phyloP scores from a whole-genome alignment of 2,888 invertebrate species.

The Drosophila borborema region DNA sequence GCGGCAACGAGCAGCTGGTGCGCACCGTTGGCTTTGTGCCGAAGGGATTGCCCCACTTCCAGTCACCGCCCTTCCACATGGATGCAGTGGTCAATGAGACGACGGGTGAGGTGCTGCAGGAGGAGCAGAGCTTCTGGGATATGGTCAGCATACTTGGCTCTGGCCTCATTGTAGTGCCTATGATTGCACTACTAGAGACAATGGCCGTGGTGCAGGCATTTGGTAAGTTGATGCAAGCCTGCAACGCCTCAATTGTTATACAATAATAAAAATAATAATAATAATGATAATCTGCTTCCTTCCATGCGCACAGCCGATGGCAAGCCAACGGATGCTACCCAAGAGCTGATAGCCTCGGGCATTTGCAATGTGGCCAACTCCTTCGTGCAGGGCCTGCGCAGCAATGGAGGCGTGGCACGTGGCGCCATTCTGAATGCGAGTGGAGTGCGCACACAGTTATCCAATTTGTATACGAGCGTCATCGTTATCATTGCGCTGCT shows the following conservation, averaged over 20 bases:
- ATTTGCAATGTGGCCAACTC: slow-evolving; percentile 92
- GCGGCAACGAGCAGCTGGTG: slow-evolving; percentile 85
- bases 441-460: slow-evolving; percentile 94
- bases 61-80: slow-evolving; percentile 89
- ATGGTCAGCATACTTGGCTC: slow-evolving; percentile 93
- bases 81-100: slow-evolving; percentile 87
- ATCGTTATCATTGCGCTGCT: slow-evolving; percentile 93
- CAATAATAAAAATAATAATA: background rate
- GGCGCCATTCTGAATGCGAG: slow-evolving; percentile 96
- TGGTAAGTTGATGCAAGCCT: slow-evolving; percentile 57
- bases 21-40: slow-evolving; percentile 91
- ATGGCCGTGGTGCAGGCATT: slow-evolving; percentile 89
- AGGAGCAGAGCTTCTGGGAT: slow-evolving; percentile 87
- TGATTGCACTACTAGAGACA: slow-evolving; percentile 94
- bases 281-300: background rate
- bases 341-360: slow-evolving; percentile 95
- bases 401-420: slow-evolving; percentile 92
- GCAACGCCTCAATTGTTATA: background rate
- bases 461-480: slow-evolving; percentile 92
- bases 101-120: slow-evolving; percentile 81
- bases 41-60: slow-evolving; percentile 89
- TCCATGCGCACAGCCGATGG: slow-evolving; percentile 87
- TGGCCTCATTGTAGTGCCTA: slow-evolving; percentile 93
- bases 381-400: slow-evolving; percentile 93
- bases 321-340: slow-evolving; percentile 94